phyloP scores from a whole-genome alignment of 2,113 vertebrate genomes.

The Narcine bancroftii region DNA sequence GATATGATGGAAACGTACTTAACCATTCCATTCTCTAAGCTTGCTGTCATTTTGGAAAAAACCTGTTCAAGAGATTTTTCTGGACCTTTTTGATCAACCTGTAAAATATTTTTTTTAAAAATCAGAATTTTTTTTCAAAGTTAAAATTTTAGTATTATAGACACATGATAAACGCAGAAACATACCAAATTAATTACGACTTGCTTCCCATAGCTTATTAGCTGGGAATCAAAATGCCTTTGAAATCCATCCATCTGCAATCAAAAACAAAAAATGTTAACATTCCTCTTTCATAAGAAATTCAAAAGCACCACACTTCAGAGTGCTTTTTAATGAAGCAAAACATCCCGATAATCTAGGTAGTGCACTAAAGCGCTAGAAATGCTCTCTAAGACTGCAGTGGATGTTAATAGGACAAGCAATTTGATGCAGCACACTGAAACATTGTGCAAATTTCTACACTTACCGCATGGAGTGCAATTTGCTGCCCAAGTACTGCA shows the following conservation, averaged over 20 bases:
- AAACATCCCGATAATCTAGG: neutral
- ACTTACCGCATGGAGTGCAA: neutral
- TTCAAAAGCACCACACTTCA: neutral
- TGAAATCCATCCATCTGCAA: constrained; percentile 87
- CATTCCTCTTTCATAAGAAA: neutral
- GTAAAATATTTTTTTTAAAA: constrained; percentile 36
- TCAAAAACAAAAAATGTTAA: constrained; percentile 28
- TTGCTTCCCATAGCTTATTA: constrained; percentile 88
- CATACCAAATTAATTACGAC: constrained; percentile 84
- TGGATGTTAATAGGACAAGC: neutral
- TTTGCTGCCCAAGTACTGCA: constrained; percentile 11
- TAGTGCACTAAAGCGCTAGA: constrained; percentile 8
- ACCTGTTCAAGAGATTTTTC: constrained; percentile 83
- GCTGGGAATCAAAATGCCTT: constrained; percentile 91
- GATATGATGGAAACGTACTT: constrained; percentile 56
- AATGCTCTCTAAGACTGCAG: neutral
- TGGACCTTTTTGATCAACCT: constrained; percentile 94
- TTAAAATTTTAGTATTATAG: constrained; percentile 24
- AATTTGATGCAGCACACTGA: constrained; percentile 10
- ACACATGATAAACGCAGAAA: constrained; percentile 38
- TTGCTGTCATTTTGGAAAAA: constrained; percentile 77
- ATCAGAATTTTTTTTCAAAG: neutral
- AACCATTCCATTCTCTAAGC: constrained; percentile 76
- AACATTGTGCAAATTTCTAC: neutral
- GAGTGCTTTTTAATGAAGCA: neutral